Evolutionary conservation across 2,113 vertebrate genomes (phyloP).

Genomic region (Euleptes europaea): DNA sequence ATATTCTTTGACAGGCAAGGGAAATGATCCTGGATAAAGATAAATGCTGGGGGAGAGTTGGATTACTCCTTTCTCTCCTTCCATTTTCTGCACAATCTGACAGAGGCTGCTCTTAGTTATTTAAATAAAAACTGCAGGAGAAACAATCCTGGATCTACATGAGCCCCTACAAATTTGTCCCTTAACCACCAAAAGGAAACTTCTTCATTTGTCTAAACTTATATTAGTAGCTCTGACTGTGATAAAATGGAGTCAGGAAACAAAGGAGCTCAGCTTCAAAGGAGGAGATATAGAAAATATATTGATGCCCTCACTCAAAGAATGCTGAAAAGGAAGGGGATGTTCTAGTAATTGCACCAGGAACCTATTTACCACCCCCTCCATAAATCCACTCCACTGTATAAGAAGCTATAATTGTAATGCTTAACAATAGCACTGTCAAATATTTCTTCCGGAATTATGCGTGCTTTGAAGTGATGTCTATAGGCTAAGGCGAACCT

Average conservation of each 20-base stretch:
- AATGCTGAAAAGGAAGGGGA: constrained; percentile 4
- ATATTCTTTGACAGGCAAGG: too few species aligned
- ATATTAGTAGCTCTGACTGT: not conserved
- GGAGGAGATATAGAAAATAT: not conserved
- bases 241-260: not conserved
- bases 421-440: constrained; percentile 56
- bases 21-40: too few species aligned
- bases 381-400: constrained; percentile 69
- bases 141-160: too few species aligned
- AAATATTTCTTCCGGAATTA: constrained; percentile 75
- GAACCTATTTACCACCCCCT: constrained; percentile 21
- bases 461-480: constrained; percentile 63
- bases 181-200: too few species aligned
- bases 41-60: too few species aligned
- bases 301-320: not conserved
- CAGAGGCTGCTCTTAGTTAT: too few species aligned
- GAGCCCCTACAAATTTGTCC: too few species aligned
- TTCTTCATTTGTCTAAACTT: not conserved
- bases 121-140: too few species aligned
- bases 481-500: constrained; percentile 69
- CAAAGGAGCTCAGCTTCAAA: not conserved
- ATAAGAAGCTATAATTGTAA: constrained; percentile 76
- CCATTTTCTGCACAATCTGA: too few species aligned
- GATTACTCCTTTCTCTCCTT: too few species aligned
- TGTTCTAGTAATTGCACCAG: constrained; percentile 31